Conservation (phyloP, 2,113 vertebrate species). For the Malurus alboscapulatus region DNA sequence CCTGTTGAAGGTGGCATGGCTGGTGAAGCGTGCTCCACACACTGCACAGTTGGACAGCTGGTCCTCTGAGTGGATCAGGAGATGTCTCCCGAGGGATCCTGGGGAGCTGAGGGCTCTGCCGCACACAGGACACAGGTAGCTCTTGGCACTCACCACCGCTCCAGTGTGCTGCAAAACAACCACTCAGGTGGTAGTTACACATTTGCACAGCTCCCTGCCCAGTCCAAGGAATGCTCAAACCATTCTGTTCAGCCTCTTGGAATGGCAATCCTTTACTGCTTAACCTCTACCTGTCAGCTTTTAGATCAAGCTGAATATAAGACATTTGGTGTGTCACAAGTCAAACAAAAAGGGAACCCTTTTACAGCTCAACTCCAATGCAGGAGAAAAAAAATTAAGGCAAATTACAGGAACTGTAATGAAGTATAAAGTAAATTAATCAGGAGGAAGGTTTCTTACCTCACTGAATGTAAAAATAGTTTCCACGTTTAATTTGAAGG, state of each 20-base stretch:
- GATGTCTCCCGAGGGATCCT: constrained; percentile 92
- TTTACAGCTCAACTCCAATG: background rate
- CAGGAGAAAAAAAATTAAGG: background rate
- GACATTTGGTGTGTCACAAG: background rate
- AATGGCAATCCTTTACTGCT: background rate
- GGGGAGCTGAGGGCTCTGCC: constrained; percentile 95
- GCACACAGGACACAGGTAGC: constrained; percentile 93
- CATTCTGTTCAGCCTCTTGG: background rate
- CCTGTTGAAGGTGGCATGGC: constrained; percentile 96
- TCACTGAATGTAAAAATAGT: background rate
- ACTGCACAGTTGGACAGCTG: constrained; percentile 97
- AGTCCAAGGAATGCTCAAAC: background rate
- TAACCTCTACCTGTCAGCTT: background rate
- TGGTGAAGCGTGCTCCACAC: constrained; percentile 92
- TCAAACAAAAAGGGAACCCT: background rate
- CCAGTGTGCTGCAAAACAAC: constrained; percentile 86
- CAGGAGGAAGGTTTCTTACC: background rate
- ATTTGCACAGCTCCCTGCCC: background rate
- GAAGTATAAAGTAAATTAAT: background rate
- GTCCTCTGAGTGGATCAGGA: constrained; percentile 96
- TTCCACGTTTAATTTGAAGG: background rate
- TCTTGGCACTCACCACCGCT: constrained; percentile 90
- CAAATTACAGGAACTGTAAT: background rate
- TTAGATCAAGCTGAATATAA: background rate
- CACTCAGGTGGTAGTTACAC: background rate